Evolutionary conservation across 2,888 invertebrate species (phyloP), one percentile per base, ranked within the genome.

Genomic region (Hypsopygia costalis): DNA sequence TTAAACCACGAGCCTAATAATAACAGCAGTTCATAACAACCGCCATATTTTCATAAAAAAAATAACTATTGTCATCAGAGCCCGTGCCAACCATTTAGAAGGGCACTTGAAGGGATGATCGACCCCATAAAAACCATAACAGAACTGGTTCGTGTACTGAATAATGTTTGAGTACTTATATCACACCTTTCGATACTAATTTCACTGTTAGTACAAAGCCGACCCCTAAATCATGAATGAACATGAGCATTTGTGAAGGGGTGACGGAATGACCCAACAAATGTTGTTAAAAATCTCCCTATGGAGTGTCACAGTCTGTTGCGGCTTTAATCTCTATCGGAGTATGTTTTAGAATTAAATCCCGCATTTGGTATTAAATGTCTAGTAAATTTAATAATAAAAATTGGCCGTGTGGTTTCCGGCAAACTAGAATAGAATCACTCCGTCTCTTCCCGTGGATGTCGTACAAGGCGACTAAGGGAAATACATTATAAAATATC

Each of bases 101-200:
- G 56, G 56, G 69, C 65, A 70, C 75, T 77, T 61, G 55, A 64
- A 58, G 55, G 65, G 63, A 67, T 70, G 58, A 70, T 53, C 51
- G 58, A 55, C 68, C 72, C 70, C 62, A 68, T 68, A 67, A 69
- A 69, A 75, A 71, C 69, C 75, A 71, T 64, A 73, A 68, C 65
- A 47, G 49, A 62, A 72, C 79, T 65, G 73, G 74, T 76, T 55
- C 79, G 75, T 78, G 77, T 62, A 54, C 65, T 65, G 79, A 81
- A 82, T 82, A 72, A 64, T 53, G 57, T 60, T 74, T 50, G 73
- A 78, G 80, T 70, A 67, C 68, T 72, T 77, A 75, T 65, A 58
- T 79, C 70, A 70, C 87, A 87, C 87, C 87, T 86, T 85, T 82
- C 70, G 61, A 65, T 74, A 76, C 81, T 86, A 86, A 87, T 86